phyloP scores from a whole-genome alignment of 1,140 invertebrate genomes.

The Diorhabda sublineata region DNA sequence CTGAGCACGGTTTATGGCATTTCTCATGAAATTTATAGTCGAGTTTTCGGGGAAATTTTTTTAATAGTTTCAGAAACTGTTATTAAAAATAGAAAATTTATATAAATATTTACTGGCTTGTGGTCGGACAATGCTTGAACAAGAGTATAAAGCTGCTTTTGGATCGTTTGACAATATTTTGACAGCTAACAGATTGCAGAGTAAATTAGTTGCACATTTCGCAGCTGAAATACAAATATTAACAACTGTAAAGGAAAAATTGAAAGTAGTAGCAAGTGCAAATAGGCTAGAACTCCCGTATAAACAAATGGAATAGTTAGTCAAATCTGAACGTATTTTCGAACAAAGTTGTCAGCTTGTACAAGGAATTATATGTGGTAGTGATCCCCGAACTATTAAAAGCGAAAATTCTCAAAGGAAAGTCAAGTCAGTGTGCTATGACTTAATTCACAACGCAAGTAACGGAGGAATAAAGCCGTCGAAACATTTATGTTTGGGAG shows the following conservation, averaged over 20 bases:
- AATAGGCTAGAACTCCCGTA: neutral
- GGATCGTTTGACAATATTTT: neutral
- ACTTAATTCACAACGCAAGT: neutral
- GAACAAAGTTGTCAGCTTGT: neutral
- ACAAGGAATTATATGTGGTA: constrained; percentile 3
- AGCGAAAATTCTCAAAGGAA: constrained; percentile 1
- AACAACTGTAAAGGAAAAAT: neutral
- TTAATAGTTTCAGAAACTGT: neutral
- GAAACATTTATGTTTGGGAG: constrained; percentile 37
- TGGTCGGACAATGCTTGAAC: neutral
- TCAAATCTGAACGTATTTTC: neutral
- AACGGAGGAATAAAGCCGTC: constrained; percentile 29
- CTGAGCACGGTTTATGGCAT: neutral
- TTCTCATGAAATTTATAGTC: neutral
- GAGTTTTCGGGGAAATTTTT: neutral
- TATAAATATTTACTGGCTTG: neutral
- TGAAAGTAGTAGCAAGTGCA: constrained; percentile 1
- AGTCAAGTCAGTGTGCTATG: neutral
- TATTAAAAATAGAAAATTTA: neutral
- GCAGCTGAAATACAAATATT: neutral
- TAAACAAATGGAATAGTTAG: neutral
- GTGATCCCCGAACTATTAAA: neutral
- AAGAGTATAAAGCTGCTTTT: neutral
- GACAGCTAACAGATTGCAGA: neutral
- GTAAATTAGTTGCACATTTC: constrained; percentile 5